These are phyloP conservation scores for Triops cancriformis DNA, from an alignment of 1,140 invertebrate species.

Conservation along the genomic window DNA sequence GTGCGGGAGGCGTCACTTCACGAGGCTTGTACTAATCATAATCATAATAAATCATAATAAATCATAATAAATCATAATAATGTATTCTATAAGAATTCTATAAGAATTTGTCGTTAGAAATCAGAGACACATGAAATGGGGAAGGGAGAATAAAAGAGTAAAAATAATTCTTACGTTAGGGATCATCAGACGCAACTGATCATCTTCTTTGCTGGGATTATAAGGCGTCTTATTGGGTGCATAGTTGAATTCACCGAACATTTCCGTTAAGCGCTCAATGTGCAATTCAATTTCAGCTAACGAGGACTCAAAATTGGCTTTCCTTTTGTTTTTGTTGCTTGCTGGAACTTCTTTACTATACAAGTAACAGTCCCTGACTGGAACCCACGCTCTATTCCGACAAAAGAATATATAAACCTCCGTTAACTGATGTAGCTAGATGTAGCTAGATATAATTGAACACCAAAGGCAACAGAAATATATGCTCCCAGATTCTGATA, in stretches of 20 bases:
- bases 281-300: slow-evolving; percentile 63
- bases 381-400: slow-evolving; percentile 62
- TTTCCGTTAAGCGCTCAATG: slow-evolving; percentile 58
- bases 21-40: slow-evolving; percentile 5
- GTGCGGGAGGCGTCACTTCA: neutral
- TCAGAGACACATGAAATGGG: neutral
- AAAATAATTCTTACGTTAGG: slow-evolving; percentile 19
- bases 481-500: too few relatives aligned
- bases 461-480: too few relatives aligned
- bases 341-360: slow-evolving; percentile 53
- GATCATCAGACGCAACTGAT: slow-evolving; percentile 46
- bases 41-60: neutral
- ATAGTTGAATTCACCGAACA: slow-evolving; percentile 69
- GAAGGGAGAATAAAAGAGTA: neutral
- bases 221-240: slow-evolving; percentile 61
- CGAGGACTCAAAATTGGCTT: slow-evolving; percentile 53
- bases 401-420: too few relatives aligned
- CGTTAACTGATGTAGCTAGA: too few relatives aligned
- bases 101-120: slow-evolving; percentile 3
- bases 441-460: neutral
- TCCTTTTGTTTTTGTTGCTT: slow-evolving; percentile 51
- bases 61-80: too few relatives aligned
- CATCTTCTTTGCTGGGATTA: slow-evolving; percentile 53
- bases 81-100: too few relatives aligned
- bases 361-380: slow-evolving; percentile 70